These are phyloP conservation scores for Raja brachyura DNA, from an alignment of 2,113 vertebrate genomes.

Conservation along the genomic window DNA sequence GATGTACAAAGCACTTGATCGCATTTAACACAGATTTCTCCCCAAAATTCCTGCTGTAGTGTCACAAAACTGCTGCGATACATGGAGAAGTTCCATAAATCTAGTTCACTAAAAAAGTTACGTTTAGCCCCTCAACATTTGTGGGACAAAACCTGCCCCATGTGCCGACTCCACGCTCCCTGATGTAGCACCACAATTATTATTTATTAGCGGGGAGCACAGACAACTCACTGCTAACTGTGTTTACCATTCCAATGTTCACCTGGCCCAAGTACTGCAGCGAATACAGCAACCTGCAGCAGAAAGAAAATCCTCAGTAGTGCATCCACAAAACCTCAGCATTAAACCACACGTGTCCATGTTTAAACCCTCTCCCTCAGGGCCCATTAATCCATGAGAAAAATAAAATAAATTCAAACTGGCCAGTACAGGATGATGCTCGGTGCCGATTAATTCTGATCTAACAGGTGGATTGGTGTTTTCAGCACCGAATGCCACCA, in stretches of 20 bases:
- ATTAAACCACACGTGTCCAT: background rate
- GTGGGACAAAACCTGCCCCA: background rate
- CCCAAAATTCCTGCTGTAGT: no score
- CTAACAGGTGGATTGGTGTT: no score
- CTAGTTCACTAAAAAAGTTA: background rate
- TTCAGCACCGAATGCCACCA: background rate
- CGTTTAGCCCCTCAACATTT: background rate
- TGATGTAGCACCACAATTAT: background rate
- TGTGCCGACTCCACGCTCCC: no score
- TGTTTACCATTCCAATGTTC: conserved; percentile 60
- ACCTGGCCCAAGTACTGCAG: conserved; percentile 60
- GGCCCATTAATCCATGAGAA: background rate
- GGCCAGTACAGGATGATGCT: background rate
- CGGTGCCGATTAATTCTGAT: background rate
- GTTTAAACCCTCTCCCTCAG: background rate
- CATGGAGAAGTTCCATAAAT: no score
- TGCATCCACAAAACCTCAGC: background rate
- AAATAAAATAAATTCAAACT: background rate
- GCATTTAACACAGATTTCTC: no score
- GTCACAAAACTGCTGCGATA: no score
- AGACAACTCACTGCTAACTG: conserved; percentile 3
- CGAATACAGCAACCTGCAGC: conserved; percentile 61
- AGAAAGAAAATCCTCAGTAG: conserved; percentile 38
- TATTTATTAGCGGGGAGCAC: background rate
- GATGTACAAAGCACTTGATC: no score